These are phyloP conservation scores for Actinia equina DNA, from an alignment of 64 coral and sea anemone species.

Conservation along the genomic window DNA sequence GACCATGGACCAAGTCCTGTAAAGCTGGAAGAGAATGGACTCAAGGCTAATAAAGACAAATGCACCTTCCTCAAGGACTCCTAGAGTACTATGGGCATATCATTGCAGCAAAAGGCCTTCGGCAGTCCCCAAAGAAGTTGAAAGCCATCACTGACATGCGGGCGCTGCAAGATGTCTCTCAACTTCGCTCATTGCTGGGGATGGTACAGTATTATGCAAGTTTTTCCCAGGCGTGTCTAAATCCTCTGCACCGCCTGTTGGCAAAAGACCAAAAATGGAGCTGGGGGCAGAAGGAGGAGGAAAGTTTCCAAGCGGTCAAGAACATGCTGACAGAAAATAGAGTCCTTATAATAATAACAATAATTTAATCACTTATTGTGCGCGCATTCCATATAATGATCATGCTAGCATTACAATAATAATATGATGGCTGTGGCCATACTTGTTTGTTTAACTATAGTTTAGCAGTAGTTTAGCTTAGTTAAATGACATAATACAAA, in stretches of 20 bases:
- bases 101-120: constrained; percentile 5
- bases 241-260: background rate
- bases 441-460: too few relatives aligned
- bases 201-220: background rate
- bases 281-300: background rate
- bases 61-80: constrained; percentile 24
- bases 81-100: constrained; percentile 18
- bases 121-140: background rate
- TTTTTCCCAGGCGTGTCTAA: background rate
- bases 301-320: constrained; percentile 22
- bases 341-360: too few relatives aligned
- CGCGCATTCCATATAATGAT: too few relatives aligned
- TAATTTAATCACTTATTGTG: too few relatives aligned
- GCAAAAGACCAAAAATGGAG: background rate
- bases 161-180: too few relatives aligned
- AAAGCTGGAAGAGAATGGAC: constrained; percentile 24
- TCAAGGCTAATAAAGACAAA: background rate
- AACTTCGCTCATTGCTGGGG: background rate
- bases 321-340: constrained; percentile 6
- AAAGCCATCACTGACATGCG: background rate
- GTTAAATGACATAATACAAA: too few relatives aligned
- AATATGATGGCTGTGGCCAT: too few relatives aligned
- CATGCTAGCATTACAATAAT: too few relatives aligned
- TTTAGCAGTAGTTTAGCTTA: too few relatives aligned
- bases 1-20: constrained; percentile 31